Conservation (phyloP, 2,797 vertebrate genomes). For the Bryconaethiops microstoma region DNA sequence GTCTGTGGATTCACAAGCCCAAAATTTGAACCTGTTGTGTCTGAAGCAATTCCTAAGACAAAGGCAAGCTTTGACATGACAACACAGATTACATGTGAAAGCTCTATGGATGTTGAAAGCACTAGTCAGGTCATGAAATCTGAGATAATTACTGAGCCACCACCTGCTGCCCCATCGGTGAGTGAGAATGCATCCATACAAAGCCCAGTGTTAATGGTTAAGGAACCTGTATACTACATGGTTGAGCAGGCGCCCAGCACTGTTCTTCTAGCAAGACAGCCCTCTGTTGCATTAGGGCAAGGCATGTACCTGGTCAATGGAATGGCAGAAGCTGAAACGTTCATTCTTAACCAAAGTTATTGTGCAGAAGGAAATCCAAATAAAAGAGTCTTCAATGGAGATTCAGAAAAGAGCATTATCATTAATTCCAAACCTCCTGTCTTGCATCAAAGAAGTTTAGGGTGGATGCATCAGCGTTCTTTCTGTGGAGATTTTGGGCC, state of each 20-base stretch:
- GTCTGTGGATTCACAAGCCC: constrained; percentile 69
- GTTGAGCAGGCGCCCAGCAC: constrained; percentile 35
- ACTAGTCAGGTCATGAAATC: neutral
- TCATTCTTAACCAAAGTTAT: neutral
- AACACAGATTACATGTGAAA: neutral
- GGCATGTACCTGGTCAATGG: constrained; percentile 34
- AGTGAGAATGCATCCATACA: neutral
- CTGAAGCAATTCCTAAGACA: neutral
- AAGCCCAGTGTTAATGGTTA: constrained; percentile 1
- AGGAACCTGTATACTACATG: constrained; percentile 42
- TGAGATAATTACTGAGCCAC: neutral
- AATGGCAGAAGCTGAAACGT: neutral
- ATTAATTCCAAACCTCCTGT: neutral
- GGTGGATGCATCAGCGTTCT: neutral
- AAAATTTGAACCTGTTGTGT: neutral
- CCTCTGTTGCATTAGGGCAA: constrained; percentile 21
- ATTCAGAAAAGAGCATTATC: neutral
- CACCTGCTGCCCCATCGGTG: neutral
- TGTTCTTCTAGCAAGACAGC: constrained; percentile 32
- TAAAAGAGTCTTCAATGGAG: neutral
- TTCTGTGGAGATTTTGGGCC: neutral
- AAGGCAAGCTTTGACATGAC: neutral
- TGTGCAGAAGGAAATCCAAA: neutral
- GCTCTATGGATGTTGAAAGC: neutral
- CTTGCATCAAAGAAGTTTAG: neutral